Percentiles rank a stretch among this genome's conserved stretches.
These are phyloP conservation scores for Paraplagusia blochii DNA, from an alignment of 2,113 vertebrate species.

Conservation along the genomic window DNA sequence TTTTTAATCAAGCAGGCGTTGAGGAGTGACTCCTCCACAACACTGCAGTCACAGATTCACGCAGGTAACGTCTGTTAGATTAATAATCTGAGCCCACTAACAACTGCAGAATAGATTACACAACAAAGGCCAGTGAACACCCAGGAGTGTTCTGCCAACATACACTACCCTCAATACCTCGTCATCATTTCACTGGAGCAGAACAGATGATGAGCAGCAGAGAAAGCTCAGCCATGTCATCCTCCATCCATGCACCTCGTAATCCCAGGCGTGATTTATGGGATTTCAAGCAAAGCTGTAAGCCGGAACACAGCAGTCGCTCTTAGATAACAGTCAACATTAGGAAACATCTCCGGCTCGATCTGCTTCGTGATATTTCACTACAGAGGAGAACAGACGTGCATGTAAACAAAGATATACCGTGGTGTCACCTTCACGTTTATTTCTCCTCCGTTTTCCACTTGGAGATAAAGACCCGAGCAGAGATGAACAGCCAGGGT, in stretches of 20 bases:
- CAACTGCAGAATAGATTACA: conserved; percentile 58
- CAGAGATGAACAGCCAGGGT: neutral
- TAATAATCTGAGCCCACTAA: conserved; percentile 57
- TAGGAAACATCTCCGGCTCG: conserved; percentile 14
- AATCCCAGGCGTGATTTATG: conserved; percentile 43
- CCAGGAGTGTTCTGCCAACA: conserved; percentile 36
- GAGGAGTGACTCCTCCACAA: conserved; percentile 43
- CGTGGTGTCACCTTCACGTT: conserved; percentile 6
- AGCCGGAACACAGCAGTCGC: conserved; percentile 29
- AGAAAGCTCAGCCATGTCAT: conserved; percentile 9
- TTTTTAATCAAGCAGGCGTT: conserved; percentile 21
- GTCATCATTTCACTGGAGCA: conserved; percentile 24
- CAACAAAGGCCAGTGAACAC: conserved; percentile 55
- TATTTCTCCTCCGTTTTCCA: neutral
- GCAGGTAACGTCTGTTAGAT: conserved; percentile 62
- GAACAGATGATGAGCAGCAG: conserved; percentile 31
- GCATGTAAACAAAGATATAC: conserved; percentile 6
- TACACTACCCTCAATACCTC: conserved; percentile 16
- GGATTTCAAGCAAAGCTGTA: conserved; percentile 32
- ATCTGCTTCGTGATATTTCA: conserved; percentile 31
- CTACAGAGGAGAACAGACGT: conserved; percentile 14
- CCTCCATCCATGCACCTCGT: conserved; percentile 38
- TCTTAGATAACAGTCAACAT: conserved; percentile 45
- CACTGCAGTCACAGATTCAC: conserved; percentile 42
- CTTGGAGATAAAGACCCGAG: too few species aligned